Evolutionary conservation across 2,113 vertebrate species (phyloP).

Genomic region (Hypanus sabinus): DNA sequence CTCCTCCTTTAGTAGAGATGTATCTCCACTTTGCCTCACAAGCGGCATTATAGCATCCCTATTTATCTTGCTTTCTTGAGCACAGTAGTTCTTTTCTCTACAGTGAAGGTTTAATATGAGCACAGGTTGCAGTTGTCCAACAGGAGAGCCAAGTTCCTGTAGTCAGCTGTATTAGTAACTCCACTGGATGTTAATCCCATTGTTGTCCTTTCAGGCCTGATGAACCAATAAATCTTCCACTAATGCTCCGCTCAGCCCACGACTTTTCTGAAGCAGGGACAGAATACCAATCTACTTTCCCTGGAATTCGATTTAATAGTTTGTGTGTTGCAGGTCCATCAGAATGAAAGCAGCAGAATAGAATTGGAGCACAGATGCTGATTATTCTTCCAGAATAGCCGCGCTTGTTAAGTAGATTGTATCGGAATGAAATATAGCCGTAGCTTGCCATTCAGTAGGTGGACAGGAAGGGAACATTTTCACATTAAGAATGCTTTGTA

Average conservation of each 20-base stretch:
- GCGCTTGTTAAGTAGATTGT: too few species aligned
- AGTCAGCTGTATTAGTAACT: not conserved
- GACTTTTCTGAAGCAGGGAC: not conserved
- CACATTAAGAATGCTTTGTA: too few species aligned
- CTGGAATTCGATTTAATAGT: not conserved
- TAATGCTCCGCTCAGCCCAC: not conserved
- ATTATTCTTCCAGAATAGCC: not conserved
- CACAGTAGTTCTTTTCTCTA: not conserved
- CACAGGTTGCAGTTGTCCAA: too few species aligned
- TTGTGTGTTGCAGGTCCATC: not conserved
- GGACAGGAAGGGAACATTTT: not conserved
- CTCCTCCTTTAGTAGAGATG: too few species aligned
- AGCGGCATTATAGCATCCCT: too few species aligned
- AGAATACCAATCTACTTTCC: not conserved
- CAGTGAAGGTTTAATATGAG: not conserved
- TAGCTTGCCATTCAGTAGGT: not conserved
- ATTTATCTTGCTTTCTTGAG: not conserved
- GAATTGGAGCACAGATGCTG: not conserved
- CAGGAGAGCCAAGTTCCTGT: too few species aligned
- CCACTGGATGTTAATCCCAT: not conserved
- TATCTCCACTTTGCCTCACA: too few species aligned
- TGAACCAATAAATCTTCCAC: not conserved
- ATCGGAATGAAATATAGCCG: not conserved
- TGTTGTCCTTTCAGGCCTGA: not conserved
- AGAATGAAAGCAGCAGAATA: not conserved